Percentiles rank a stretch among this genome's conserved stretches.
Evolutionary conservation across 2,797 vertebrate species (phyloP).

Genomic region (Monodelphis domestica): DNA sequence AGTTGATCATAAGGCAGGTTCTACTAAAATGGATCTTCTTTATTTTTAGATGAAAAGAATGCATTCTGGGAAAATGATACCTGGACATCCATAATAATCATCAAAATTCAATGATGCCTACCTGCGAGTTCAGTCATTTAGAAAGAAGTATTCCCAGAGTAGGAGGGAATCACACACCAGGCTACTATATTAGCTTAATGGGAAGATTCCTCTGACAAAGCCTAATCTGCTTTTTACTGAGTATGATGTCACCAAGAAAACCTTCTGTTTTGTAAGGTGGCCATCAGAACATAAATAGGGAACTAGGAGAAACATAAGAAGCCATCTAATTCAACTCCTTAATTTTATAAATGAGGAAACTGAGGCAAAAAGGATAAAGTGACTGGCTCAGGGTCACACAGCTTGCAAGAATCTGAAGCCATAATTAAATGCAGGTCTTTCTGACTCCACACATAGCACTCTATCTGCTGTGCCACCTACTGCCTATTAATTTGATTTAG

Average conservation of each 20-base stretch:
- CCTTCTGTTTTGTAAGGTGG: not conserved
- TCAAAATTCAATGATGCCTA: not conserved
- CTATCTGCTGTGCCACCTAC: not conserved
- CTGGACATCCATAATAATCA: not conserved
- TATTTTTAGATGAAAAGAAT: slow-evolving; percentile 6
- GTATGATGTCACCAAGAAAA: not conserved
- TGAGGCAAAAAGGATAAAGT: not conserved
- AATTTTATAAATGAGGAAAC: not conserved
- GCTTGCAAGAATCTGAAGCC: not conserved
- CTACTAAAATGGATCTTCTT: not conserved
- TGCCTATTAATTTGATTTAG: not conserved
- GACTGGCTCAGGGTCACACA: not conserved
- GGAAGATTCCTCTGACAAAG: not conserved
- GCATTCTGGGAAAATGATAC: not conserved
- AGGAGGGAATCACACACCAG: not conserved
- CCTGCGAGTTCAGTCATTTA: slow-evolving; percentile 21
- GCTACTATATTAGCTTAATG: not conserved
- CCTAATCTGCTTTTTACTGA: not conserved
- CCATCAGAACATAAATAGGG: no score
- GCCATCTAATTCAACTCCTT: not conserved
- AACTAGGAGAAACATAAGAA: not conserved
- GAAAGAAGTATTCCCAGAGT: slow-evolving; percentile 3
- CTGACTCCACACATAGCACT: not conserved
- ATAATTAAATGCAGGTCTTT: not conserved
- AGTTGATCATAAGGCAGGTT: not conserved